These are phyloP conservation scores for Brachionus rubens DNA, from an alignment of 1,140 invertebrate species.

Conservation along the genomic window DNA sequence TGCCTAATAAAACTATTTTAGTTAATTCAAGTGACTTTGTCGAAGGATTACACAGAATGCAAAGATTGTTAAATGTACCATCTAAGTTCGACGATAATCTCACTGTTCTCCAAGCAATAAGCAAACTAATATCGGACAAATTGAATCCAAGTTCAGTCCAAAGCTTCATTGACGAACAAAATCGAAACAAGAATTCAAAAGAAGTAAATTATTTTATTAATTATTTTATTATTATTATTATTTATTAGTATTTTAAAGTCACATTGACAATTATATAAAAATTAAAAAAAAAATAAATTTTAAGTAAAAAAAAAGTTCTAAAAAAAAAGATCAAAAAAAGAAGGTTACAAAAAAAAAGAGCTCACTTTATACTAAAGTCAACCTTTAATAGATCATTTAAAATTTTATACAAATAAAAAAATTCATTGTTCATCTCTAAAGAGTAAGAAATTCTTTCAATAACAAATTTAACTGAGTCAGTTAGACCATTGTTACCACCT, in stretches of 20 bases:
- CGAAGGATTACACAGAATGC: not conserved
- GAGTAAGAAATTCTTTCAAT: too few species aligned
- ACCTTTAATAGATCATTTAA: too few species aligned
- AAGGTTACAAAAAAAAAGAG: too few species aligned
- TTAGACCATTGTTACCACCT: too few species aligned
- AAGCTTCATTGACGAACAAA: not conserved
- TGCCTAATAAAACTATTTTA: not conserved
- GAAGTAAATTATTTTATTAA: slow-evolving; percentile 16
- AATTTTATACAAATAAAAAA: too few species aligned
- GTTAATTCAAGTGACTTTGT: slow-evolving; percentile 22
- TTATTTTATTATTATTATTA: not conserved
- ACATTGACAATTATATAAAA: not conserved
- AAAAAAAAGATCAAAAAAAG: too few species aligned
- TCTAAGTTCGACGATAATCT: not conserved
- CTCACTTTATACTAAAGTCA: too few species aligned
- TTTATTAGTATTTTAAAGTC: too few species aligned
- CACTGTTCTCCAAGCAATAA: slow-evolving; percentile 13
- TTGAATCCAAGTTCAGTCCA: slow-evolving; percentile 22
- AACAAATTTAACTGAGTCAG: too few species aligned
- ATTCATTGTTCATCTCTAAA: too few species aligned
- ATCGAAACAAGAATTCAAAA: not conserved
- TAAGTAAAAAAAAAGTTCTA: too few species aligned
- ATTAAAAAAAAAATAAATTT: too few species aligned
- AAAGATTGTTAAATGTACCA: slow-evolving; percentile 6
- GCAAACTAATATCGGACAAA: slow-evolving; percentile 20